phyloP scores from a whole-genome alignment of 2,888 invertebrate genomes.

The Cybosia mesomella region DNA sequence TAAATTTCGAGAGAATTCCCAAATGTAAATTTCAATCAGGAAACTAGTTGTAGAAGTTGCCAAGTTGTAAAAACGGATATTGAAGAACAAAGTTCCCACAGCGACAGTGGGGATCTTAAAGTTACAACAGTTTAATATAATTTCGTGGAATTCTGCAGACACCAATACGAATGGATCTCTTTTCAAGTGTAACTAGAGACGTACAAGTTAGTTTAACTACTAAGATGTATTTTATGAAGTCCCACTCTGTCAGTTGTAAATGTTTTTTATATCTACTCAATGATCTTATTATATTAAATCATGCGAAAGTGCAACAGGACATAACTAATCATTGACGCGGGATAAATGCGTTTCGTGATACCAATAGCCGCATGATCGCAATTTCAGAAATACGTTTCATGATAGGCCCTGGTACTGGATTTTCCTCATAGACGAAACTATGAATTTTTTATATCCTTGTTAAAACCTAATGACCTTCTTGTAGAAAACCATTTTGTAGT shows the following conservation, averaged over 20 bases:
- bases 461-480: no score
- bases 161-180: slow-evolving; percentile 28
- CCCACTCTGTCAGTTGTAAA: background rate
- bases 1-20: background rate
- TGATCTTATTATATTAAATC: no score
- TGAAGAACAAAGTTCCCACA: slow-evolving; percentile 26
- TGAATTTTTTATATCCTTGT: no score
- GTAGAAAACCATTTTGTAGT: no score
- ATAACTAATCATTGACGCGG: background rate
- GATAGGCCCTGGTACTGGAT: no score
- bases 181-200: slow-evolving; percentile 19
- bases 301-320: no score
- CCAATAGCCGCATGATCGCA: background rate
- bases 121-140: slow-evolving; percentile 39
- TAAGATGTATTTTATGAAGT: background rate
- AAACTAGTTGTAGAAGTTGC: slow-evolving; percentile 14
- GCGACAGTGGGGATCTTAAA: slow-evolving; percentile 21
- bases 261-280: background rate
- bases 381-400: no score
- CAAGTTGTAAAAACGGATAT: slow-evolving; percentile 20
- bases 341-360: background rate
- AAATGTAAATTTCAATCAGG: slow-evolving; percentile 12
- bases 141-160: slow-evolving; percentile 23
- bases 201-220: background rate
- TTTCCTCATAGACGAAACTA: background rate